Evolutionary conservation across 2,888 invertebrate species (phyloP).

Genomic region (Busseola fusca): DNA sequence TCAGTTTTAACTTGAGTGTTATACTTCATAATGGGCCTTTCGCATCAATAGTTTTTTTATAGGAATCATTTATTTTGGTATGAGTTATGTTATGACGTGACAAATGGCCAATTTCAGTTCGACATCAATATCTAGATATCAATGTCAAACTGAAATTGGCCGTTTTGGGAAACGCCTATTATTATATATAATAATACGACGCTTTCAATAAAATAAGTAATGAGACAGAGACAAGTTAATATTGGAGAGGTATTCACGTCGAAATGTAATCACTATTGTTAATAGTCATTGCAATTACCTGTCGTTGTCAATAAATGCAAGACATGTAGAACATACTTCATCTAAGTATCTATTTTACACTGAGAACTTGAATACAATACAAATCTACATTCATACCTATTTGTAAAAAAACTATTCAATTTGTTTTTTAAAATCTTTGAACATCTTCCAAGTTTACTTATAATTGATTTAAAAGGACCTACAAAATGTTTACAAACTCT

Average conservation of each 20-base stretch:
- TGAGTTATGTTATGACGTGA: background rate
- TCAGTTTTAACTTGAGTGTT: background rate
- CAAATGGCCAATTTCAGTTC: background rate
- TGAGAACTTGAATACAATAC: background rate
- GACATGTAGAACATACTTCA: background rate
- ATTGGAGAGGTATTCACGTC: background rate
- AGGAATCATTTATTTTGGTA: too few relatives aligned
- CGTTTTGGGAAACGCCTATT: too few relatives aligned
- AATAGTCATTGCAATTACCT: constrained; percentile 2
- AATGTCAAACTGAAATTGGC: too few relatives aligned
- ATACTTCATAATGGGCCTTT: background rate
- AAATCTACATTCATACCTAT: background rate
- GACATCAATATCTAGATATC: background rate
- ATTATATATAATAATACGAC: background rate
- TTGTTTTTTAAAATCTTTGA: background rate
- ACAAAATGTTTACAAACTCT: constrained; percentile 18
- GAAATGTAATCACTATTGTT: constrained; percentile 3
- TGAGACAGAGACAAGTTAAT: background rate
- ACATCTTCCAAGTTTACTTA: background rate
- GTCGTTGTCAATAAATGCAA: background rate
- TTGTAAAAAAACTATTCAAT: background rate
- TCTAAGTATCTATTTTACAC: background rate
- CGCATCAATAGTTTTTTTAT: background rate
- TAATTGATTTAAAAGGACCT: background rate
- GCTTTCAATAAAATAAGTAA: background rate